Conservation (phyloP, 2,888 invertebrate species). For the Mongoloraphidia duomilia region DNA sequence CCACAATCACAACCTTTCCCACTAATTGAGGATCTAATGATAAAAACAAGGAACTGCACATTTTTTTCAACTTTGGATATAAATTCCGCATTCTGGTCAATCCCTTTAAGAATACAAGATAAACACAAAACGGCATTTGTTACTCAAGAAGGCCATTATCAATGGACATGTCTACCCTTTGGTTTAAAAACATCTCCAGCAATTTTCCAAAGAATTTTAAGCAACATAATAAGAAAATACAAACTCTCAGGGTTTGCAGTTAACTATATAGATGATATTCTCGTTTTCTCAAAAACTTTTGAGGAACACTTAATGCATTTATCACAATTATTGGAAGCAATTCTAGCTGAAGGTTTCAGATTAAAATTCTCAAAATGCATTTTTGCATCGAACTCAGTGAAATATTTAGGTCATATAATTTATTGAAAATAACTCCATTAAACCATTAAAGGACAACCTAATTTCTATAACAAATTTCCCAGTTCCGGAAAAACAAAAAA, state of each 20-base stretch:
- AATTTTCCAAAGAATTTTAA: conserved; percentile 14
- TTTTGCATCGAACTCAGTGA: conserved; percentile 12
- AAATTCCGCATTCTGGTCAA: conserved; percentile 26
- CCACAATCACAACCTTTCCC: no score
- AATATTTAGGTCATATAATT: conserved; percentile 13
- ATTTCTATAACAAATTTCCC: conserved; percentile 11
- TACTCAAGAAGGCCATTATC: conserved; percentile 16
- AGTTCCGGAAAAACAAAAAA: conserved; percentile 9
- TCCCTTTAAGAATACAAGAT: conserved; percentile 19
- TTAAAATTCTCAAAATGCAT: conserved; percentile 15
- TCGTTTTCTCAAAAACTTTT: conserved; percentile 14
- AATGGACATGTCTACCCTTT: conserved; percentile 15
- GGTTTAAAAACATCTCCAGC: conserved; percentile 15
- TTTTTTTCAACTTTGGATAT: conserved; percentile 22
- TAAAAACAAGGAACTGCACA: conserved; percentile 21
- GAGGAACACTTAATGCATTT: conserved; percentile 13
- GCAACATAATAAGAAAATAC: conserved; percentile 13
- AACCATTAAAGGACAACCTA: conserved; percentile 13
- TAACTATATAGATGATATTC: conserved; percentile 11
- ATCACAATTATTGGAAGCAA: conserved; percentile 10
- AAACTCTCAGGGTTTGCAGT: conserved; percentile 9
- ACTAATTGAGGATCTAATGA: conserved; percentile 21
- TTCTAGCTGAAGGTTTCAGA: conserved; percentile 14
- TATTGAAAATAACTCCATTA: conserved; percentile 11
- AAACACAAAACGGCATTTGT: conserved; percentile 17